A percentile compares a stretch with the other conserved stretches of the same genome.
phyloP scores from a whole-genome alignment of 2,797 vertebrate genomes.

The Enteromius paludinosus region DNA sequence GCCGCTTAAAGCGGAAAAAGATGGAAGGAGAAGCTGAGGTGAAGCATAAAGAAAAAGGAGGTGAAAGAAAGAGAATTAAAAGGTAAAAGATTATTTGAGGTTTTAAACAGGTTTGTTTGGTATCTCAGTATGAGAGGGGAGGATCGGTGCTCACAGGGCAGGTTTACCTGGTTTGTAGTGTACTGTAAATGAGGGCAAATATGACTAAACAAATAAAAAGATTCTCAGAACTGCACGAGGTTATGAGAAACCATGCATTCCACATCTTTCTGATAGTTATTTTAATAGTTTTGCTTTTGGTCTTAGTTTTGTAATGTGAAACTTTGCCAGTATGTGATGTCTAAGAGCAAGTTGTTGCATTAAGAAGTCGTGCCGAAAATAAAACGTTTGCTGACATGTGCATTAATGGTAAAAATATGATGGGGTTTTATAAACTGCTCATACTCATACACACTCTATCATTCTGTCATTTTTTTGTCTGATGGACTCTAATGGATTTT shows the following conservation, averaged over 20 bases:
- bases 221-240: constrained; percentile 15
- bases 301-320: constrained; percentile 63
- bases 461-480: constrained; percentile 69
- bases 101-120: constrained; percentile 67
- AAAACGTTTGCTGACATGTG: constrained; percentile 43
- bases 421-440: constrained; percentile 52
- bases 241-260: background rate
- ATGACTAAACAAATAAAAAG: constrained; percentile 46
- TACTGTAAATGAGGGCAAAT: constrained; percentile 36
- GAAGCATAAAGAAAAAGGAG: constrained; percentile 56
- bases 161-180: constrained; percentile 60
- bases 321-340: background rate
- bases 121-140: constrained; percentile 32
- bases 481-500: constrained; percentile 68
- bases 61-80: constrained; percentile 66
- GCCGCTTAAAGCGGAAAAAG: constrained; percentile 77
- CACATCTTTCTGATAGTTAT: constrained; percentile 61
- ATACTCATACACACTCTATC: constrained; percentile 67
- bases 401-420: constrained; percentile 47
- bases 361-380: constrained; percentile 38
- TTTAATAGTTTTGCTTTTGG: constrained; percentile 33
- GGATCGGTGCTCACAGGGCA: constrained; percentile 66
- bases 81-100: constrained; percentile 62
- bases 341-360: constrained; percentile 44
- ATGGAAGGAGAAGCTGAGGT: constrained; percentile 53